These are phyloP conservation scores for Pinctada fucata DNA, from an alignment of 2,888 invertebrate genomes.

Conservation along the genomic window DNA sequence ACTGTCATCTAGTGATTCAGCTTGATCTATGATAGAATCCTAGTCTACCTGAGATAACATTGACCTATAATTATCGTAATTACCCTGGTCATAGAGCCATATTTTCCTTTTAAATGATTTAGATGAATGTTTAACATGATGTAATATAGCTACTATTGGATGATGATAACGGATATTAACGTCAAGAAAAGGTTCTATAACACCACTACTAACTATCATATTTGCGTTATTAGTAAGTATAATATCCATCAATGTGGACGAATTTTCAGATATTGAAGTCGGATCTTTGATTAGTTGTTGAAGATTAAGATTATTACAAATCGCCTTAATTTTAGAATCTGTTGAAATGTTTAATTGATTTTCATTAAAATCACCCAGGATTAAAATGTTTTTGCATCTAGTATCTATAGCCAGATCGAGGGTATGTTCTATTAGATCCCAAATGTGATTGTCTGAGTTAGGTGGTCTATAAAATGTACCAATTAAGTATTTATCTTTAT, in stretches of 20 bases:
- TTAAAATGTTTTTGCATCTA: neutral
- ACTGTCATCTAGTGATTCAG: too few relatives aligned
- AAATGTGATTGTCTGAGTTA: neutral
- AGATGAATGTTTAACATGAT: neutral
- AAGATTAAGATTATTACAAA: conserved; percentile 1
- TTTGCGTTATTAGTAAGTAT: neutral
- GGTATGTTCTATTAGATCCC: neutral
- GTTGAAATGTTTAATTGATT: neutral
- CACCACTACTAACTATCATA: neutral
- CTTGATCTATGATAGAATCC: too few relatives aligned
- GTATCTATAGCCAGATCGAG: neutral
- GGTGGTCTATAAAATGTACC: conserved; percentile 25
- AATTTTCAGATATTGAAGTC: conserved; percentile 4
- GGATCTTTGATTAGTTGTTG: conserved; percentile 15
- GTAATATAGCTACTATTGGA: conserved; percentile 8
- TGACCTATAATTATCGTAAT: neutral
- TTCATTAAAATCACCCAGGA: conserved; percentile 21
- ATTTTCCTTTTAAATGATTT: conserved; percentile 6
- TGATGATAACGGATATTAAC: conserved; percentile 1
- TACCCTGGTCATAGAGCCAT: conserved; percentile 13
- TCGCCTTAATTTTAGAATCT: neutral
- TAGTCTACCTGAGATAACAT: neutral
- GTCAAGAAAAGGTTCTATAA: conserved; percentile 12
- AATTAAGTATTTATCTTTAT: neutral
- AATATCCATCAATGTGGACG: conserved; percentile 5